phyloP scores from a whole-genome alignment of 1,140 invertebrate genomes.

The Tachypleus tridentatus region DNA sequence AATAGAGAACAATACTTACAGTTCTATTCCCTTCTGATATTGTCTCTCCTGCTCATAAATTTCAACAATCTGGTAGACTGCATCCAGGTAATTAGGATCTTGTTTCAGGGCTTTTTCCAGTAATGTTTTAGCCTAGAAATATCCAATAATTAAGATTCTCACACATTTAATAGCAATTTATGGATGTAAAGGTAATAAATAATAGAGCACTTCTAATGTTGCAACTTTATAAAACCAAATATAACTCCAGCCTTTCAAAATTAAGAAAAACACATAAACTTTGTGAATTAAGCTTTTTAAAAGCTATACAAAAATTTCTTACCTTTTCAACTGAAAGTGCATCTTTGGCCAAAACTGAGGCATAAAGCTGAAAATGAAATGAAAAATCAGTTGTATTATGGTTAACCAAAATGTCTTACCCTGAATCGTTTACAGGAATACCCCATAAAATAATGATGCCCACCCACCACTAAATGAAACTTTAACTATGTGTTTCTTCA shows the following conservation, averaged over 20 bases:
- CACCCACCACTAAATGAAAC: no score
- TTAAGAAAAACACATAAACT: no score
- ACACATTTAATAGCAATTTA: no score
- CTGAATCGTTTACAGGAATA: no score
- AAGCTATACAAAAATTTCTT: constrained; percentile 4
- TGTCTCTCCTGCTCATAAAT: constrained; percentile 40
- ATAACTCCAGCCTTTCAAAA: no score
- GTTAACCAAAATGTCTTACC: no score
- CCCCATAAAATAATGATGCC: no score
- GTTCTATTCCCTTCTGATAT: constrained; percentile 33
- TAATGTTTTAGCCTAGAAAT: constrained; percentile 43
- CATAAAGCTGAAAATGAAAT: constrained; percentile 46
- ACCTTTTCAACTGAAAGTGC: constrained; percentile 46
- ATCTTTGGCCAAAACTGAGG: constrained; percentile 55
- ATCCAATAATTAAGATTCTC: neutral
- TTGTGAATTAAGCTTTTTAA: no score
- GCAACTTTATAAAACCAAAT: neutral
- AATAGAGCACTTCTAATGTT: neutral
- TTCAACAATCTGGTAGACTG: constrained; percentile 53
- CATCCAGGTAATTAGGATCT: constrained; percentile 51
- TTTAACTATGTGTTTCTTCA: no score
- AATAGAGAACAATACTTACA: constrained; percentile 27
- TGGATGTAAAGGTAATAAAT: no score
- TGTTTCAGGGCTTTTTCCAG: constrained; percentile 53
- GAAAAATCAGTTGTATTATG: constrained; percentile 12